Percentiles rank a stretch among this genome's conserved stretches.
These are phyloP conservation scores for Calliopum simillimum DNA, from an alignment of 2,888 invertebrate genomes.

Conservation along the genomic window DNA sequence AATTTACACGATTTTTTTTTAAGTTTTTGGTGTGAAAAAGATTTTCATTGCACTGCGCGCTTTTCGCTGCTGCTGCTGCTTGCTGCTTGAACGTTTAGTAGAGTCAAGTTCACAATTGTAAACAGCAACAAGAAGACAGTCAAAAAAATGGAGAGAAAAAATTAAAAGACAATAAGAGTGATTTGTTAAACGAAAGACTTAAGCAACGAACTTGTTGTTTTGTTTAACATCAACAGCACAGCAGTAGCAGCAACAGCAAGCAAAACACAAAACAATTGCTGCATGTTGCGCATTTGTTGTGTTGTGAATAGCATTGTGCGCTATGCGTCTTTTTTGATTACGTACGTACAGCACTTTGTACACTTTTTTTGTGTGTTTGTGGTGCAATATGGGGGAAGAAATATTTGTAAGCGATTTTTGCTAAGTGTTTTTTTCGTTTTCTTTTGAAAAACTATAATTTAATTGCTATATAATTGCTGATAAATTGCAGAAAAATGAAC, in stretches of 20 bases:
- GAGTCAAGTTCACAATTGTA: neutral
- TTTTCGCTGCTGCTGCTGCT: conserved; percentile 1
- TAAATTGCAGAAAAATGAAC: too few relatives aligned
- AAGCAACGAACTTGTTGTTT: too few relatives aligned
- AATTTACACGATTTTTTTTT: too few relatives aligned
- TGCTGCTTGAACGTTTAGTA: conserved; percentile 1
- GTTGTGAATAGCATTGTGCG: neutral
- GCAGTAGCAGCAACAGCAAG: neutral
- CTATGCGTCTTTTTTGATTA: too few relatives aligned
- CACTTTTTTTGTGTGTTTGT: too few relatives aligned
- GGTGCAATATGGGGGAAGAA: neutral
- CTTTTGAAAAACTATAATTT: too few relatives aligned
- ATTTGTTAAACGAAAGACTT: too few relatives aligned
- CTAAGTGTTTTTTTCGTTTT: neutral
- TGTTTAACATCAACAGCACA: neutral
- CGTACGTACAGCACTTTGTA: neutral
- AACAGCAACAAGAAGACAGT: neutral
- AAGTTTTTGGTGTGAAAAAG: too few relatives aligned
- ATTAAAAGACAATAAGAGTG: too few relatives aligned
- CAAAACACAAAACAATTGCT: neutral
- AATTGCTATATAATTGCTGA: too few relatives aligned
- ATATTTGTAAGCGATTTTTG: neutral
- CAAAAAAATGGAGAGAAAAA: too few relatives aligned
- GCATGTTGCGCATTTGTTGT: neutral
- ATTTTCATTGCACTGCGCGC: too few relatives aligned